A percentile compares a stretch with the other conserved stretches of the same genome.
phyloP scores from a whole-genome alignment of 2,888 invertebrate species.

The Tortricodes alternella region DNA sequence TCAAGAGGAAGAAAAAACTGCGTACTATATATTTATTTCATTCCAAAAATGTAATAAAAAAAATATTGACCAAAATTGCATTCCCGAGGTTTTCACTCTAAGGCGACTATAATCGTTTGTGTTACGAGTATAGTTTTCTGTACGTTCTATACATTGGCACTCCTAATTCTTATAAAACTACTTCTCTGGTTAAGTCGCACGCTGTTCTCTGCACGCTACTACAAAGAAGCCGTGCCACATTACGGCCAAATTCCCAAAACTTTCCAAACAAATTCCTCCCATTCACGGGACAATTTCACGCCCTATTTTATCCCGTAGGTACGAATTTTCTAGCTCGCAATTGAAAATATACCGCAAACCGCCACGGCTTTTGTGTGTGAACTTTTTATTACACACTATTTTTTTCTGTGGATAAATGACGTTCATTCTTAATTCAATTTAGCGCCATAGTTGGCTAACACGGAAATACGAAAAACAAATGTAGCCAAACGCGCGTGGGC shows the following conservation, averaged over 20 bases:
- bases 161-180: slow-evolving; percentile 3
- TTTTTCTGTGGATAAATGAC: slow-evolving; percentile 65
- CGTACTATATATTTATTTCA: too few species aligned
- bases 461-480: slow-evolving; percentile 38
- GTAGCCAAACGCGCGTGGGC: slow-evolving; percentile 10
- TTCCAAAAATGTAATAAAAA: too few species aligned
- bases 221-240: slow-evolving; percentile 11
- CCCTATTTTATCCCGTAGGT: slow-evolving; percentile 73
- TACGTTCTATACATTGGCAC: slow-evolving; percentile 18
- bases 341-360: slow-evolving; percentile 67
- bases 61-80: too few species aligned
- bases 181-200: slow-evolving; percentile 18
- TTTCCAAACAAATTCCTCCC: slow-evolving; percentile 69
- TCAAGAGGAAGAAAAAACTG: too few species aligned
- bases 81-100: too few species aligned
- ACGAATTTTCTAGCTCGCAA: slow-evolving; percentile 67
- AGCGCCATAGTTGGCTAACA: slow-evolving; percentile 44
- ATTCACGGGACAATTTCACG: slow-evolving; percentile 75
- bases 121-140: slow-evolving; percentile 21
- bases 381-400: slow-evolving; percentile 67
- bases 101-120: too few species aligned
- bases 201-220: neutral
- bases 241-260: slow-evolving; percentile 21
- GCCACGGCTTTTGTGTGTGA: slow-evolving; percentile 59
- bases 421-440: slow-evolving; percentile 66